phyloP scores from a whole-genome alignment of 2,797 vertebrate genomes.

The Hemibagrus guttatus region DNA sequence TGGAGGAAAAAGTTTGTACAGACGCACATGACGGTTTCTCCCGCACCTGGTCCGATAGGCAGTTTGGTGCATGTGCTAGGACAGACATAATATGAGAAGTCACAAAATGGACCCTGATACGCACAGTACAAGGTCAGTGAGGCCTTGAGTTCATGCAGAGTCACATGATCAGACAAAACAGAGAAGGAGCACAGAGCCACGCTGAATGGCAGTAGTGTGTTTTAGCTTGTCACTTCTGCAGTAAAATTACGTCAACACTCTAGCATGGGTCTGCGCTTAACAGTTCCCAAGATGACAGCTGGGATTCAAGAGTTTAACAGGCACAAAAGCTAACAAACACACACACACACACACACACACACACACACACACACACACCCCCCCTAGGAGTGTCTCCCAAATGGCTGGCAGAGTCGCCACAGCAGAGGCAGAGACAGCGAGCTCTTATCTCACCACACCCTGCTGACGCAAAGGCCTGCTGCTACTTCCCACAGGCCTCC shows the following conservation, averaged over 20 bases:
- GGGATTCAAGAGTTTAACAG: slow-evolving; percentile 26
- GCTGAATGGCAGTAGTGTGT: slow-evolving; percentile 17
- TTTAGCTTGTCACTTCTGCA: slow-evolving; percentile 2
- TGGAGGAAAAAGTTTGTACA: slow-evolving; percentile 23
- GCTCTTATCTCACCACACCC: slow-evolving; percentile 78
- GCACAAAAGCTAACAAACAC: slow-evolving; percentile 28
- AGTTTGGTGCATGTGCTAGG: neutral
- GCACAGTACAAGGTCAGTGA: neutral
- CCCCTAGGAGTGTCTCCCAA: slow-evolving; percentile 70
- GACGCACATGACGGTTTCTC: neutral
- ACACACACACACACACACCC: slow-evolving; percentile 40
- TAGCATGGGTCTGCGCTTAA: slow-evolving; percentile 3
- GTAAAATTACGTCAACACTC: slow-evolving; percentile 18
- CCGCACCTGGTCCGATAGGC: neutral
- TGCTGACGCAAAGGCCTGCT: slow-evolving; percentile 67
- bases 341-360: slow-evolving; percentile 37
- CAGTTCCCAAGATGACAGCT: slow-evolving; percentile 35
- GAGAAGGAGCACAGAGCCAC: neutral
- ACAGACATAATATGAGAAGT: neutral
- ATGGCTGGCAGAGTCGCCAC: slow-evolving; percentile 59
- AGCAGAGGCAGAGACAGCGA: slow-evolving; percentile 48
- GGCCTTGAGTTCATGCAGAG: neutral
- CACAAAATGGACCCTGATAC: neutral
- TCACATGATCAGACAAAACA: neutral
- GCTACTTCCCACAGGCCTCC: slow-evolving; percentile 65